Percentiles rank a stretch among this genome's conserved stretches.
Conservation (phyloP, 2,113 vertebrate species). For the Coptodon bakossiorum region DNA sequence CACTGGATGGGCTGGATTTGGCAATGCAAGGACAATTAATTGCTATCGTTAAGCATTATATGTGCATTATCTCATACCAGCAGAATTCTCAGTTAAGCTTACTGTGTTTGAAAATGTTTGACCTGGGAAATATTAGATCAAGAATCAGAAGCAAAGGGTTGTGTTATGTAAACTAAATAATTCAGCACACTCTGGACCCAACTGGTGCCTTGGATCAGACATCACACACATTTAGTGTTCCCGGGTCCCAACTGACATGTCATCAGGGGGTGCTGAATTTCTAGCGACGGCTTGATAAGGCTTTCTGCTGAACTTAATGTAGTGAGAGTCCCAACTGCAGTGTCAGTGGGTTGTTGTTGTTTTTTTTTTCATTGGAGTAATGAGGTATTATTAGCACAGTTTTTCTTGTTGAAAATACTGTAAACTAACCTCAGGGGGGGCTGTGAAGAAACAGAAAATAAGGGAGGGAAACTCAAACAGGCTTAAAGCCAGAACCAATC, state of each 20-base stretch:
- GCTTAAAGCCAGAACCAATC: constrained; percentile 8
- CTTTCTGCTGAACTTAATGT: background rate
- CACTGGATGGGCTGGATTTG: background rate
- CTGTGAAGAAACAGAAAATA: background rate
- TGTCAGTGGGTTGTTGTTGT: background rate
- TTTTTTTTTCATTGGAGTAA: background rate
- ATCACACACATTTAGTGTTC: background rate
- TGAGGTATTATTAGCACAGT: background rate
- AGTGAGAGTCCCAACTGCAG: background rate
- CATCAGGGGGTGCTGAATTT: background rate
- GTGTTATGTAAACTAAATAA: constrained; percentile 2
- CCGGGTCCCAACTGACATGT: background rate
- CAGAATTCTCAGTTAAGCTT: background rate
- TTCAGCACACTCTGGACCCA: background rate
- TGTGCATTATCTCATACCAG: background rate
- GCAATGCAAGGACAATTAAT: background rate
- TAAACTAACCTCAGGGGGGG: background rate
- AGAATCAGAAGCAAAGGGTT: background rate
- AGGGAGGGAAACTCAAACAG: background rate
- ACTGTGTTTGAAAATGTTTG: background rate
- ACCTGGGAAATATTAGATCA: background rate
- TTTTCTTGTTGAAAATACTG: background rate
- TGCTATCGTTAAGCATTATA: background rate
- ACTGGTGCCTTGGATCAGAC: background rate
- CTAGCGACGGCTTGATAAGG: background rate